These are phyloP conservation scores for Glomeris maerens DNA, from an alignment of 1,140 invertebrate genomes.

Conservation along the genomic window DNA sequence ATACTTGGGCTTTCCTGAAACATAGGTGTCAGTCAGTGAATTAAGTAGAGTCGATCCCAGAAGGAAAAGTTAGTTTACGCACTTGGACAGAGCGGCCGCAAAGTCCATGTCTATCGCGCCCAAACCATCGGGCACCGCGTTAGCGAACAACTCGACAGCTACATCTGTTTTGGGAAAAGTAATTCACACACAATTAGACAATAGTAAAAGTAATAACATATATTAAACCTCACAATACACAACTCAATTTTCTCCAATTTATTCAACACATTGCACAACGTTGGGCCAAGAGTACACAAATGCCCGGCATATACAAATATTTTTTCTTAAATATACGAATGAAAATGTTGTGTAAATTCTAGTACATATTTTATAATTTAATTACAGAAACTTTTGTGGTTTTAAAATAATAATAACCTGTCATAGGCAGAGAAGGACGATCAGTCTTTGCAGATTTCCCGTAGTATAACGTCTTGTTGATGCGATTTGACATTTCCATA, in stretches of 20 bases:
- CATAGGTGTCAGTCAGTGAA: conserved; percentile 6
- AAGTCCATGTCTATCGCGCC: conserved; percentile 62
- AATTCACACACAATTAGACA: too few relatives aligned
- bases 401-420: conserved; percentile 39
- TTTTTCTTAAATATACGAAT: too few relatives aligned
- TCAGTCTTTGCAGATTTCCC: conserved; percentile 53
- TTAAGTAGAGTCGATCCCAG: neutral
- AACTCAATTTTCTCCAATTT: too few relatives aligned
- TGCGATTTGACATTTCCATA: conserved; percentile 54
- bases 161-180: conserved; percentile 60
- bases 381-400: too few relatives aligned
- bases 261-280: too few relatives aligned
- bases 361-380: too few relatives aligned
- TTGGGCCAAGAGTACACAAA: too few relatives aligned
- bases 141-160: conserved; percentile 63
- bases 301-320: too few relatives aligned
- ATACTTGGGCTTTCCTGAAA: conserved; percentile 57
- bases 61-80: neutral
- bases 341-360: too few relatives aligned
- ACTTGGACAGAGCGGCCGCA: conserved; percentile 54
- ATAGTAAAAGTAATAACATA: too few relatives aligned
- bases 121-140: conserved; percentile 51
- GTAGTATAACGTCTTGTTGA: conserved; percentile 74
- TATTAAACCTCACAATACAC: too few relatives aligned
- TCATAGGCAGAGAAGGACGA: conserved; percentile 58